Evolutionary conservation across 2,888 invertebrate genomes (phyloP), one percentile per base, ranked within the genome.

Genomic region (Andrena chrysosceles): DNA sequence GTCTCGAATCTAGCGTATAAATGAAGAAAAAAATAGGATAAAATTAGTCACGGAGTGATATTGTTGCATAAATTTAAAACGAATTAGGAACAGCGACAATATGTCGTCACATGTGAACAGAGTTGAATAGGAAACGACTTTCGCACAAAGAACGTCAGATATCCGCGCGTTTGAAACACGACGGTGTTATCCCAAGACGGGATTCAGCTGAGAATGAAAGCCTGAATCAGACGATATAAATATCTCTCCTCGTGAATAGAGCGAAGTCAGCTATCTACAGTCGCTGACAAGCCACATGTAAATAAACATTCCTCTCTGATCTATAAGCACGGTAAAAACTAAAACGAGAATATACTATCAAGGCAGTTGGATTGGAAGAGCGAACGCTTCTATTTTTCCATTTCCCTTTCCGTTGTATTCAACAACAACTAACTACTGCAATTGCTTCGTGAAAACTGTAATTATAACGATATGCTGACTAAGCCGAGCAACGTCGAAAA

Each of bases 201-300:
- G 16, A 63, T 70, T 56, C 77, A 29, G 62, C 23, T 29, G 62
- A 59, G 72, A 77, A 82, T 67, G 77, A 67, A 76, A 63, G 63
- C 42, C 66, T 80, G 86, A 84, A 77, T 86, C 86, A 80, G 70
- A 35, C 33, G 79, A 68, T 86, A 82, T 84, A 86, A 86, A 86
- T 86, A 86, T 60, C 81, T 56, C 56, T 60, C 48, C 42, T 69
- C 33, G 16, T 2, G 68, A 20, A 63, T 54, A 52, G 59, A 60
- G 42, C 23, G 23, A 70, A 60, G 59, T 42, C 52, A 59, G 64
- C 31, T 77, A 64, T 49, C 70, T 82, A 67, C 52, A 52, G 35
- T 52, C n/a, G 63, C 72, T 26, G 54, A 84, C 75, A 56, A 70
- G 66, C 72, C 59, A 68, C 62, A 75, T 75, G 81, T 84, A 86